Conservation (phyloP, 2,888 invertebrate species). For the Anoncus sp. region DNA sequence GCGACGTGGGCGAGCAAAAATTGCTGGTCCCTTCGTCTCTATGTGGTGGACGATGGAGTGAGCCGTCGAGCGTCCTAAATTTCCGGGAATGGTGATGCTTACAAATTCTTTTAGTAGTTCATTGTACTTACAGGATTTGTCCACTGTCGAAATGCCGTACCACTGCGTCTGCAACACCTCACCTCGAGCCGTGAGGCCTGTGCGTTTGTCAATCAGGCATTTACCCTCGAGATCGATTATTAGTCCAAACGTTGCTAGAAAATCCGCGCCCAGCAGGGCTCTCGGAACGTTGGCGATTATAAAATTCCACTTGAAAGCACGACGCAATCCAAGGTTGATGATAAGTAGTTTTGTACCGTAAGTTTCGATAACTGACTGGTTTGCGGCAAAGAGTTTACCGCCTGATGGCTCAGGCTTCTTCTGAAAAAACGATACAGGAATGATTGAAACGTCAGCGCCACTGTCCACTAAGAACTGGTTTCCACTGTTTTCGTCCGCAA, state of each 20-base stretch:
- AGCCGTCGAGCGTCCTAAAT: too few species aligned
- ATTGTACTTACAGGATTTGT: neutral
- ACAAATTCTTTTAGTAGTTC: conserved; percentile 15
- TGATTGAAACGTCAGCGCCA: conserved; percentile 48
- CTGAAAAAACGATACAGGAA: too few species aligned
- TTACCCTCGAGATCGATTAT: conserved; percentile 25
- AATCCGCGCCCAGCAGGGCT: conserved; percentile 59
- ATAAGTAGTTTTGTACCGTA: conserved; percentile 40
- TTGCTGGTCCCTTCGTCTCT: conserved; percentile 19
- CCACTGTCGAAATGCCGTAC: conserved; percentile 13
- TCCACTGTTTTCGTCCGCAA: conserved; percentile 27
- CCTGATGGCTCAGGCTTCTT: too few species aligned
- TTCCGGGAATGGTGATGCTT: conserved; percentile 15
- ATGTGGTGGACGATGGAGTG: conserved; percentile 21
- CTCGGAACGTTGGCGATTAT: conserved; percentile 50
- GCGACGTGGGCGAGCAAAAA: conserved; percentile 28
- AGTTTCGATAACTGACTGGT: conserved; percentile 50
- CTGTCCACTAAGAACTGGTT: conserved; percentile 47
- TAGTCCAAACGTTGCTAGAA: conserved; percentile 37
- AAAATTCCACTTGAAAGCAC: conserved; percentile 55
- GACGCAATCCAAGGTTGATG: conserved; percentile 54
- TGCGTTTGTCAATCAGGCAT: conserved; percentile 23
- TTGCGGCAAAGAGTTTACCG: conserved; percentile 47
- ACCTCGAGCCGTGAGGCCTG: conserved; percentile 10
- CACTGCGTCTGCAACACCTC: neutral